Conservation (phyloP, 2,888 invertebrate genomes). For the Phaonia tiefii region DNA sequence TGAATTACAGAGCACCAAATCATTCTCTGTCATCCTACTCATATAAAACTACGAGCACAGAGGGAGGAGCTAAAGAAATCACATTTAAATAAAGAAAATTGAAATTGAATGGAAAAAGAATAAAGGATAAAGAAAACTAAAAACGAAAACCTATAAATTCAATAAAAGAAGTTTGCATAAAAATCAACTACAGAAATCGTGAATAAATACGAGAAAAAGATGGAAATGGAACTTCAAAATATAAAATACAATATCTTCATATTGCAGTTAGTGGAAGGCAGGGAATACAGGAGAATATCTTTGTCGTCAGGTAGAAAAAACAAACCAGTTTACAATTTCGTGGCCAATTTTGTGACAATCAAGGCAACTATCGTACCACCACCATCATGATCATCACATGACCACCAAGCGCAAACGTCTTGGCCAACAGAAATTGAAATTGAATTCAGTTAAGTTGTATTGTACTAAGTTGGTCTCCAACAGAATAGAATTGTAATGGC, state of each 20-base stretch:
- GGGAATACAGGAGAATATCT: not conserved
- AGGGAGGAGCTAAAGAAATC: slow-evolving; percentile 44
- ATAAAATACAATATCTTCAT: not conserved
- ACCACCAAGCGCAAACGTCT: slow-evolving; percentile 21
- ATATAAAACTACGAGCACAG: slow-evolving; percentile 1
- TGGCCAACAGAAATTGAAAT: slow-evolving; percentile 19
- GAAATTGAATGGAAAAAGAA: slow-evolving; percentile 44
- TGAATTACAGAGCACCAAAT: slow-evolving; percentile 7
- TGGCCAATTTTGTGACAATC: slow-evolving; percentile 62
- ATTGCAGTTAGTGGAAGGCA: not conserved
- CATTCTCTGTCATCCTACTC: not conserved
- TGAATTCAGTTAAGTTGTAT: slow-evolving; percentile 18
- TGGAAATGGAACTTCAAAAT: not conserved
- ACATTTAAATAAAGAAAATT: slow-evolving; percentile 23
- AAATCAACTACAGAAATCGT: slow-evolving; percentile 51
- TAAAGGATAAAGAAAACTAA: too few species aligned
- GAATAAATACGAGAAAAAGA: slow-evolving; percentile 19
- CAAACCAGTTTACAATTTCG: slow-evolving; percentile 66
- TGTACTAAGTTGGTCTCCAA: too few species aligned
- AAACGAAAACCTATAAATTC: slow-evolving; percentile 30
- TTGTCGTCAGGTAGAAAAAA: not conserved
- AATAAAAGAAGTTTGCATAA: slow-evolving; percentile 24
- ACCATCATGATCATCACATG: slow-evolving; percentile 46
- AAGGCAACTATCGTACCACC: slow-evolving; percentile 25
- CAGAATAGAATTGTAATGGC: too few species aligned